Evolutionary conservation across 2,888 invertebrate genomes (phyloP), one percentile per base, ranked within the genome.

Genomic region (Ichneumon xanthorius): DNA sequence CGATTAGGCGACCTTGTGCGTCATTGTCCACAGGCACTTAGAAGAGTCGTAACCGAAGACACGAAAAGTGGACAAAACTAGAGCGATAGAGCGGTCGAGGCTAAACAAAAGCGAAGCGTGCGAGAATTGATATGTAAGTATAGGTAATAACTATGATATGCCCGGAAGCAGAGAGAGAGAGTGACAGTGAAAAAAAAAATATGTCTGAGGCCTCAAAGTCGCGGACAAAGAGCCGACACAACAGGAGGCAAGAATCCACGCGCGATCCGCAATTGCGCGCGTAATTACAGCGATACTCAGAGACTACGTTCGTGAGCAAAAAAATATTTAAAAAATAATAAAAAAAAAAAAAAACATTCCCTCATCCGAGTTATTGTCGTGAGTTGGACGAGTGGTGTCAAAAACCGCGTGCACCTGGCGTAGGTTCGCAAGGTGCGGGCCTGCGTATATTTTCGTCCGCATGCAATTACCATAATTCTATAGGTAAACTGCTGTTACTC

Each of bases 401-500:
- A 71, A 71, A 55, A 11, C 33, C 71, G 53, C 71, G 71, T 53
- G 37, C 71, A 71, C 53, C 71, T 55, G 53, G 50, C 30, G n/a
- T 65, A 30, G n/a, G 37, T 37, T 50, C 53, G 71, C 71, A 33
- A 71, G 70, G 70, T 71, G 70, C 70, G 55, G 14, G 14, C n/a
- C 50, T 9, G 50, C 53, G 53, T 37, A 53, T n/a, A 16, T 14
- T 3, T 53, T 53, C 53, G 48, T n/a, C 50, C 33, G 61, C 40
- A 45, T 16, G 30, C 26, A 76, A 76, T 76, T 76, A 76, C 33
- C 50, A 76, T 63, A 76, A 65, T 50, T 50, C 65, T 19, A 33
- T 50, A 65, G 48, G 33, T 19, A 50, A 48, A 40, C 40, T 40
- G 61, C 14, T n/a, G 45, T 48, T 53, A 30, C 53, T 53, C 33